Evolutionary conservation across 2,113 vertebrate genomes (phyloP), one percentile per base, ranked within the genome.

Genomic region (Sturnira hondurensis): DNA sequence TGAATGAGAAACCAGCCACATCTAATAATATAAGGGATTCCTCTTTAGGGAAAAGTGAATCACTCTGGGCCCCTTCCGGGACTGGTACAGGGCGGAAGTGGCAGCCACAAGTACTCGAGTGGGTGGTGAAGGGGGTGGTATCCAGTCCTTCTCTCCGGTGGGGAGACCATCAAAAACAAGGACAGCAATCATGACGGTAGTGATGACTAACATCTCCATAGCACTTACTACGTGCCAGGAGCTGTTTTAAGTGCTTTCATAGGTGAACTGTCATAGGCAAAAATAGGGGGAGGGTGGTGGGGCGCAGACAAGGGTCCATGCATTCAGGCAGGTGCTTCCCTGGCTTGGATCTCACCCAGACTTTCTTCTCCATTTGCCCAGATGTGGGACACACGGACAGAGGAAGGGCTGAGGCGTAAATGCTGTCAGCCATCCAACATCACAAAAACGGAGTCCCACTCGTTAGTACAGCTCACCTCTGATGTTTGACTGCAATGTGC

Each of bases 321-420:
- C 0, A 12, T 76, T 47, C 22, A 16, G 54, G 33, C 50, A 36
- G 43, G 43, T 15, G 12, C n/a, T 65, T 54, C 7, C 33, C 85
- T 67, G 19, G 47, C 45, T 74, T 76, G 38, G 43, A 12, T 15
- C 36, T 85, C 15, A 43, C 20, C 56, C 12, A 14, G 14, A 3
- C 14, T 95, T 85, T 85, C 22, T 74, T 71, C n/a, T 78, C 31
- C 36, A 19, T n/a, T 92, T 65, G n/a, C 20, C 84, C 31, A 28
- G 63, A n/a, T 89, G 17, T 50, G 31, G 47, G 28, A n/a, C 8
- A 67, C 19, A 33, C 65, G 16, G 4, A 22, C 45, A 50, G 31
- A 50, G 45, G 74, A 16, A 33, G 71, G 20, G 14, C 4, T 20
- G 28, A 61, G 3, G 24, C n/a, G 67, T 88, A 41, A 74, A 85